Conservation (phyloP, 2,797 vertebrate genomes). For the Sternotherus odoratus region DNA sequence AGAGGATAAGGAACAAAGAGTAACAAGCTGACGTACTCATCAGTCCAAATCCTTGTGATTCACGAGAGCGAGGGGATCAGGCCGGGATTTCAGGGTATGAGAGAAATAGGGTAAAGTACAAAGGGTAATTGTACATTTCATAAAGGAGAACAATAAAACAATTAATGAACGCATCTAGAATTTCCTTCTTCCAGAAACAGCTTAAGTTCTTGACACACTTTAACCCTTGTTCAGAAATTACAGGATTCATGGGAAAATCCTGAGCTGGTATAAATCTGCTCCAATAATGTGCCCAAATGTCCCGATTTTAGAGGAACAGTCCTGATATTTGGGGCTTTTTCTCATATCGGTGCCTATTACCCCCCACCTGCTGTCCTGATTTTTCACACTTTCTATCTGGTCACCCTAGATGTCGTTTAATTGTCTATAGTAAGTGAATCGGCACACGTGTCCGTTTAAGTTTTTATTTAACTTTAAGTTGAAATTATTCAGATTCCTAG, state of each 20-base stretch:
- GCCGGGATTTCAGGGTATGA: background rate
- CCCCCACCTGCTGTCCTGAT: too few relatives aligned
- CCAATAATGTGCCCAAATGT: too few relatives aligned
- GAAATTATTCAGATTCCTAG: background rate
- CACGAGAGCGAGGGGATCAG: background rate
- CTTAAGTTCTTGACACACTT: background rate
- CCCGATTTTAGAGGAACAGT: too few relatives aligned
- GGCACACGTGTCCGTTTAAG: background rate
- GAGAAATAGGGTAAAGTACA: background rate
- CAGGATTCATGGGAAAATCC: background rate
- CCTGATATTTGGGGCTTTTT: too few relatives aligned
- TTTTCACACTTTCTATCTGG: too few relatives aligned
- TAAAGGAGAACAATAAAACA: background rate
- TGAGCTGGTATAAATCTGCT: background rate
- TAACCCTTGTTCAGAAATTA: background rate
- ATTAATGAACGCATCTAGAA: background rate
- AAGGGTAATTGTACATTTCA: background rate
- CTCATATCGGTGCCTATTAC: too few relatives aligned
- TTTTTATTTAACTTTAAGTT: background rate
- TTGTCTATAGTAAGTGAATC: background rate
- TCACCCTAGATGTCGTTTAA: too few relatives aligned
- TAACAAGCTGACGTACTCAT: slow-evolving; percentile 19
- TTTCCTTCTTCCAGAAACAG: background rate
- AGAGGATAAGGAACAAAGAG: background rate
- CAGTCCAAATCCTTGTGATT: background rate